A percentile compares a stretch with the other conserved stretches of the same genome.
Evolutionary conservation across 2,888 invertebrate genomes (phyloP).

Genomic region (Aphidius colemani): DNA sequence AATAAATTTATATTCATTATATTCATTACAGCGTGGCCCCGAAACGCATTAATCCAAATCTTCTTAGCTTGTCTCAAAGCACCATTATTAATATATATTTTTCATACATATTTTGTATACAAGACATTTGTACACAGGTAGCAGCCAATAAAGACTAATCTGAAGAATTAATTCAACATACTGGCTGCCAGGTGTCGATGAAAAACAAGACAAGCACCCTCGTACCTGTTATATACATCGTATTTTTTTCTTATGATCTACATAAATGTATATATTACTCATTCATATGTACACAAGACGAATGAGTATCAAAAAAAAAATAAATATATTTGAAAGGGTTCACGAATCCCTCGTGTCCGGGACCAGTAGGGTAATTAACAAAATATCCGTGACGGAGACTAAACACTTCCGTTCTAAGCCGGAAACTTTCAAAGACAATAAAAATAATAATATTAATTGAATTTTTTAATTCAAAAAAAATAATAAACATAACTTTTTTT

Average conservation of each 20-base stretch:
- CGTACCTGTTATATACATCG: constrained; percentile 34
- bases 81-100: no score
- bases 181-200: constrained; percentile 50
- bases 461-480: not conserved
- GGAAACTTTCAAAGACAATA: not conserved
- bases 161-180: constrained; percentile 57
- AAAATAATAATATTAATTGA: not conserved
- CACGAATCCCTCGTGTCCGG: constrained; percentile 5
- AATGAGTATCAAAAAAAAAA: no score
- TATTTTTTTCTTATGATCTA: no score
- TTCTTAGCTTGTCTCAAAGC: not conserved
- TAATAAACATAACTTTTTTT: no score
- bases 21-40: not conserved
- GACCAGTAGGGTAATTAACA: constrained; percentile 38
- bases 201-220: not conserved
- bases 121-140: not conserved
- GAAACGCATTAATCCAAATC: constrained; percentile 6
- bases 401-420: constrained; percentile 47
- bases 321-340: no score
- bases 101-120: not conserved
- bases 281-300: no score
- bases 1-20: not conserved
- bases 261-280: no score
- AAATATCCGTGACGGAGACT: constrained; percentile 54
- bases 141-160: constrained; percentile 48